Percentiles rank a stretch among this genome's conserved stretches.
Conservation (phyloP, 1,140 invertebrate species). For the Sipha flava region DNA sequence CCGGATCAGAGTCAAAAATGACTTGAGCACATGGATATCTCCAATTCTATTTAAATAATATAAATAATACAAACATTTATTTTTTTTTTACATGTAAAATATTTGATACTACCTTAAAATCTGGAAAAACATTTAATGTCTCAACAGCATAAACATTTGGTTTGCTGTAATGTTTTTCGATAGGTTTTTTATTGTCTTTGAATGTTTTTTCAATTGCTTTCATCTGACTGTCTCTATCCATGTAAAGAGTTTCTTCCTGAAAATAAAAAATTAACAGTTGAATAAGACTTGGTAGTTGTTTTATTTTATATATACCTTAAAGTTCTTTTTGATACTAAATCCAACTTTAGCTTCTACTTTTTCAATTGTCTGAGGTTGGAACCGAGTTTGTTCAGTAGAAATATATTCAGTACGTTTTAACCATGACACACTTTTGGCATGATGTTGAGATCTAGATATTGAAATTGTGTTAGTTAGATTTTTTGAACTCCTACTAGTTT, state of each 20-base stretch:
- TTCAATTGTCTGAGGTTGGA: slow-evolving; percentile 89
- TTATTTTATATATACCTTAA: too few species aligned
- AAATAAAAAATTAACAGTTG: background rate
- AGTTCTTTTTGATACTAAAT: slow-evolving; percentile 91
- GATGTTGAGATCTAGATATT: slow-evolving; percentile 62
- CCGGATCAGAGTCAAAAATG: slow-evolving; percentile 96
- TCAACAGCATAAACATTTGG: slow-evolving; percentile 88
- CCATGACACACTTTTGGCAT: slow-evolving; percentile 92
- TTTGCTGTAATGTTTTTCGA: slow-evolving; percentile 92
- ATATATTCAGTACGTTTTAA: slow-evolving; percentile 97
- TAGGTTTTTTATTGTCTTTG: slow-evolving; percentile 74
- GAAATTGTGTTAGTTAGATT: too few species aligned
- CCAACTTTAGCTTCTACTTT: slow-evolving; percentile 98
- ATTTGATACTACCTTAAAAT: slow-evolving; percentile 63
- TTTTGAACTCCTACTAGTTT: too few species aligned
- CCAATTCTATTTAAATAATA: slow-evolving; percentile 61
- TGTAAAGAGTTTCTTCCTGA: slow-evolving; percentile 83
- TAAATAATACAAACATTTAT: background rate
- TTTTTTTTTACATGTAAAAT: background rate
- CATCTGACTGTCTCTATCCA: slow-evolving; percentile 96
- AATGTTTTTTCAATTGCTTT: slow-evolving; percentile 97
- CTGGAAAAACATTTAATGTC: slow-evolving; percentile 80
- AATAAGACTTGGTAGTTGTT: too few species aligned
- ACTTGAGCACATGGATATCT: slow-evolving; percentile 96
- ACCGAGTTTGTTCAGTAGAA: slow-evolving; percentile 94